Evolutionary conservation across 2,113 vertebrate species (phyloP).

Genomic region (Oxygymnocypris stewartii): DNA sequence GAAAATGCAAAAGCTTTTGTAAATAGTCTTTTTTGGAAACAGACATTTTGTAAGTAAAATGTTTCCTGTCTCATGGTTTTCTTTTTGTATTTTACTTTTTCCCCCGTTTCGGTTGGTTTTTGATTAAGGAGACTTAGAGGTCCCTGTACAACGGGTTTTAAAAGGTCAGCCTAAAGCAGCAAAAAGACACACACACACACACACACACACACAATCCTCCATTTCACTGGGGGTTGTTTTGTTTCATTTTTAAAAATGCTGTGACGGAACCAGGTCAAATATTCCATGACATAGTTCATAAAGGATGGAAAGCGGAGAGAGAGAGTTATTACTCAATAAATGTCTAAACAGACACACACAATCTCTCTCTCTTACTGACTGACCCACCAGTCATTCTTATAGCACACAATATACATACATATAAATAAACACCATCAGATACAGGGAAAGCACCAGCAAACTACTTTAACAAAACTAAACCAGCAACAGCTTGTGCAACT

Average conservation of each 20-base stretch:
- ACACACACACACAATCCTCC: neutral
- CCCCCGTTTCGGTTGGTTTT: slow-evolving; percentile 15
- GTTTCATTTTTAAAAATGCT: slow-evolving; percentile 30
- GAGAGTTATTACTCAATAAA: slow-evolving; percentile 24
- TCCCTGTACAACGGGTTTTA: slow-evolving; percentile 28
- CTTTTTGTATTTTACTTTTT: neutral
- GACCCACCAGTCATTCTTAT: neutral
- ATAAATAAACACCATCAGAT: slow-evolving; percentile 13
- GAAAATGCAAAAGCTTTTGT: slow-evolving; percentile 45
- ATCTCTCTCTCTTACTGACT: neutral
- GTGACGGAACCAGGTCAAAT: slow-evolving; percentile 36
- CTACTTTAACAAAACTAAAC: slow-evolving; percentile 15
- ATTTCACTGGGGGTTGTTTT: slow-evolving; percentile 7
- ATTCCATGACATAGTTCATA: slow-evolving; percentile 28
- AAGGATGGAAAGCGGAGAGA: slow-evolving; percentile 20
- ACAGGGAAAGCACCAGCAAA: slow-evolving; percentile 39
- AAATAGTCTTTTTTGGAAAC: slow-evolving; percentile 50
- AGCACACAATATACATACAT: slow-evolving; percentile 15
- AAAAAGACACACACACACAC: neutral
- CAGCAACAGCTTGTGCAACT: slow-evolving; percentile 36
- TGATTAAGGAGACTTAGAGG: slow-evolving; percentile 28
- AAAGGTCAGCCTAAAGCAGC: slow-evolving; percentile 35
- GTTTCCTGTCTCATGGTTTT: slow-evolving; percentile 27
- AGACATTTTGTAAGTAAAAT: slow-evolving; percentile 44
- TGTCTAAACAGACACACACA: slow-evolving; percentile 7